Conservation (phyloP, 2,797 vertebrate species). For the Spizella passerina region DNA sequence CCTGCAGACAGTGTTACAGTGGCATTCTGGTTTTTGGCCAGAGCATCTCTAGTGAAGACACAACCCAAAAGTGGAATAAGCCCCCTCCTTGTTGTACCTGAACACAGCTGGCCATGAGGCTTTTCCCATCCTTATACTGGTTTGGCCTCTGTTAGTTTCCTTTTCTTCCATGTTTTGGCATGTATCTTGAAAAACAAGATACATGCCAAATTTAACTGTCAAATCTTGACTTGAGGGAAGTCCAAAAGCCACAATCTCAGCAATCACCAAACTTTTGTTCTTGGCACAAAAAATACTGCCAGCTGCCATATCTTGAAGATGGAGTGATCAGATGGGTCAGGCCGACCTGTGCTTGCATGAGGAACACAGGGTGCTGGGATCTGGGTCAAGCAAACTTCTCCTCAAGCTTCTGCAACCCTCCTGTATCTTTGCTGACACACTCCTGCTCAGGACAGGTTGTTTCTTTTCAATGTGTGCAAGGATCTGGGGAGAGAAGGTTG, state of each 20-base stretch:
- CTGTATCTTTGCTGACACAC: background rate
- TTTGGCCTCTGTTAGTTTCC: background rate
- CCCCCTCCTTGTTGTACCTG: background rate
- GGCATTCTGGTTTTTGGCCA: background rate
- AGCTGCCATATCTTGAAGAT: background rate
- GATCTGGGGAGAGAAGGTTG: background rate
- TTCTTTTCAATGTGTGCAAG: background rate
- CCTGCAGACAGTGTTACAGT: background rate
- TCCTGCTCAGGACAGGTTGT: background rate
- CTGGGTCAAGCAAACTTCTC: background rate
- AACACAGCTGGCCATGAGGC: background rate
- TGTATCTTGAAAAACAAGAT: background rate
- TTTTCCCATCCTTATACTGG: background rate
- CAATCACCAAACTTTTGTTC: background rate
- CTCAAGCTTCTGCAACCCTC: background rate
- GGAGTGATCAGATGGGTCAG: background rate
- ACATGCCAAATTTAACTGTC: background rate
- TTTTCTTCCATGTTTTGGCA: background rate
- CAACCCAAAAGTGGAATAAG: background rate
- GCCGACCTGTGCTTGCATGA: background rate
- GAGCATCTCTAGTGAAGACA: background rate
- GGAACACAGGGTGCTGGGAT: fast-evolving
- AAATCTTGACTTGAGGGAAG: background rate
- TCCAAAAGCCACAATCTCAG: background rate
- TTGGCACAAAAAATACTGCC: background rate